Evolutionary conservation across 2,888 invertebrate species (phyloP), one percentile per base, ranked within the genome.

Genomic region (Orchesella flavescens): DNA sequence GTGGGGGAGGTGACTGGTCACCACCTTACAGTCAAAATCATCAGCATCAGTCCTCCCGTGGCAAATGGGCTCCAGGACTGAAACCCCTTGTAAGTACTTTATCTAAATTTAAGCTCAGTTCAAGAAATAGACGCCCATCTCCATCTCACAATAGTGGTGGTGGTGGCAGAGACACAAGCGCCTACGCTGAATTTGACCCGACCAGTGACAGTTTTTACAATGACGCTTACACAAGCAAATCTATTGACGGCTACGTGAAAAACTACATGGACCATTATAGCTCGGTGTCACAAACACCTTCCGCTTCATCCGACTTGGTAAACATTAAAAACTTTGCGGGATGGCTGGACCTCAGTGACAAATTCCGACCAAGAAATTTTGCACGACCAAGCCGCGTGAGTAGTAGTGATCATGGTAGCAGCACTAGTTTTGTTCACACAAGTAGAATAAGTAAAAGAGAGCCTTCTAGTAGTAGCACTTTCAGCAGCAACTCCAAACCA

Each of bases 81-180:
- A 81, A 69, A 19, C 81, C 81, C 10, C 73, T 80, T 61, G 81
- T 81, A 81, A 81, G 81, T 81, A 81, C 57, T 24, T 19, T 72
- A 44, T 19, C 17, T 19, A 66, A 66, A 44, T 66, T 44, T 44
- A 78, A 49, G 59, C 44, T 17, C 66, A 24, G 23, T 15, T 46
- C 17, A 15, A 55, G 80, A 55, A 73, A 73, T n/a, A 53, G 72
- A 68, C 69, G 74, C 73, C 74, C 73, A 10, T 13, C 44, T 3
- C 23, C 44, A 66, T 57, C 68, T 21, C 19, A 57, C 57, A 34
- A 34, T 34, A 34, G 34, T 34, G 34, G 34, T 34, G 19, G 19
- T 17, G 57, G 57, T 57, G 57, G 57, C 19, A 61, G 61, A 13
- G 61, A 57, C 13, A 24, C 61, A 24, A 61, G 61, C 55, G 15